phyloP scores from a whole-genome alignment of 2,113 vertebrate genomes.

The Pollachius pollachius region DNA sequence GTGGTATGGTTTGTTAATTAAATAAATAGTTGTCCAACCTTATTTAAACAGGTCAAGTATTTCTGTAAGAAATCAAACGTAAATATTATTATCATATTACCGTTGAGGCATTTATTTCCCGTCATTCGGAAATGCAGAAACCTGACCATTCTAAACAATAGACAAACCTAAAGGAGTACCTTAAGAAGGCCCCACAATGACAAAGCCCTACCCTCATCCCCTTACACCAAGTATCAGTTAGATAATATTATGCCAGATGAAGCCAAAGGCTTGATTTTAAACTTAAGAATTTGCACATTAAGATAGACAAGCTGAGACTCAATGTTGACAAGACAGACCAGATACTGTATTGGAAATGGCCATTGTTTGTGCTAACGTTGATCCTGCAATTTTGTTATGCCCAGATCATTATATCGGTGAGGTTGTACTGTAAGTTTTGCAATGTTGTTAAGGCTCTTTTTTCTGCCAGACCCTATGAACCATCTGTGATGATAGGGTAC shows the following conservation, averaged over 20 bases:
- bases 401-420: slow-evolving; percentile 27
- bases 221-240: slow-evolving; percentile 29
- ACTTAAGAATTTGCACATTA: neutral
- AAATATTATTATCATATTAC: no score
- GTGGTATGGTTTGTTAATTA: slow-evolving; percentile 42
- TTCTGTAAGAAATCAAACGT: no score
- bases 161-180: slow-evolving; percentile 38
- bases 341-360: no score
- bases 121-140: no score
- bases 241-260: slow-evolving; percentile 9
- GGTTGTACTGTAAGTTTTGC: slow-evolving; percentile 34
- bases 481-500: slow-evolving; percentile 42
- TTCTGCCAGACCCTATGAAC: slow-evolving; percentile 28
- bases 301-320: neutral
- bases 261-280: neutral
- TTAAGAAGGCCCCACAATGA: slow-evolving; percentile 59
- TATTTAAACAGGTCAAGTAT: no score
- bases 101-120: no score
- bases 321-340: neutral
- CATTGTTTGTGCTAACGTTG: no score
- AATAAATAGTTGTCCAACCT: neutral
- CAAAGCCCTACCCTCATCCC: slow-evolving; percentile 68
- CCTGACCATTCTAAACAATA: neutral
- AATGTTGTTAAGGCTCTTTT: slow-evolving; percentile 19
- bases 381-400: neutral